Evolutionary conservation across 2,797 vertebrate genomes (phyloP).

Genomic region (Chromis chromis): DNA sequence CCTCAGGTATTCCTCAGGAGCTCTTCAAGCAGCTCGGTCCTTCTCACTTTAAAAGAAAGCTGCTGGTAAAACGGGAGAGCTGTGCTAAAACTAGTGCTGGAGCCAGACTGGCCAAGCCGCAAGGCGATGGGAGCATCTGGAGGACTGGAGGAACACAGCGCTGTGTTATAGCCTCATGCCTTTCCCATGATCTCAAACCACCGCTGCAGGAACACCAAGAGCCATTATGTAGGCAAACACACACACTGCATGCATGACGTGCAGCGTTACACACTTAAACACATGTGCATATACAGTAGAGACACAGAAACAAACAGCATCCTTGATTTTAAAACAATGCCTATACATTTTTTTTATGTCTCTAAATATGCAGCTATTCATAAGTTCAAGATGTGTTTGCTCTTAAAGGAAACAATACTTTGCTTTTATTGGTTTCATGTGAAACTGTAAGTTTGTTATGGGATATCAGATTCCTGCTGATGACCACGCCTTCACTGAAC

Average conservation of each 20-base stretch:
- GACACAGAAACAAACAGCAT: constrained; percentile 14
- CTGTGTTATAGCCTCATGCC: constrained; percentile 74
- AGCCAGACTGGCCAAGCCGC: constrained; percentile 74
- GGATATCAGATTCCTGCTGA: neutral
- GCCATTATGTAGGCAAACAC: constrained; percentile 70
- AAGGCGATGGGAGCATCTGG: constrained; percentile 75
- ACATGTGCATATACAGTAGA: constrained; percentile 14
- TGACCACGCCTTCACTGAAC: constrained; percentile 36
- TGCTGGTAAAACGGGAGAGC: constrained; percentile 32
- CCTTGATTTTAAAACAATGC: constrained; percentile 12
- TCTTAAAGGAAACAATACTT: neutral
- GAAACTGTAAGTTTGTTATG: constrained; percentile 27
- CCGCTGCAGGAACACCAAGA: constrained; percentile 69
- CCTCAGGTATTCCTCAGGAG: constrained; percentile 66
- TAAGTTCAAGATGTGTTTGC: constrained; percentile 5
- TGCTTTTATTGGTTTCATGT: neutral
- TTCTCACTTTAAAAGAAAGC: constrained; percentile 36
- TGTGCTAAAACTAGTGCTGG: constrained; percentile 58
- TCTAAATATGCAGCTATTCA: neutral
- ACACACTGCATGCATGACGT: constrained; percentile 36
- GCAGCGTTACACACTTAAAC: constrained; percentile 25
- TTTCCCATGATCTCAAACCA: constrained; percentile 84
- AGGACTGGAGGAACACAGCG: constrained; percentile 65
- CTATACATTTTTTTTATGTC: neutral
- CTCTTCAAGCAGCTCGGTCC: constrained; percentile 13